Evolutionary conservation across 64 coral and sea anemone genomes (phyloP), one percentile per base, ranked within the genome.

Genomic region (Actinia equina): DNA sequence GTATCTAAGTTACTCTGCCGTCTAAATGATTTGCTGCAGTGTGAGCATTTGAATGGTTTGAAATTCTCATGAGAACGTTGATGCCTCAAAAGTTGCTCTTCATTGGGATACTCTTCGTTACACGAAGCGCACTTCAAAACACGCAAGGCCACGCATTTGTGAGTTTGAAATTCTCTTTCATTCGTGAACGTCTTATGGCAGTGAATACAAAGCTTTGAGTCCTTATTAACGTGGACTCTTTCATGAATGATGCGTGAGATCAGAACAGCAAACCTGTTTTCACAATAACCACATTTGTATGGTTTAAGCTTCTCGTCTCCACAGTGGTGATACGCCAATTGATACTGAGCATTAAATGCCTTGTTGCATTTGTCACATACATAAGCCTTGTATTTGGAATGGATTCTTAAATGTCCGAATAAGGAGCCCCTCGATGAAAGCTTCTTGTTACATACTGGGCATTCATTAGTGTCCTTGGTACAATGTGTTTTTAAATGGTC

Each of bases 1-100:
- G 23, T 67, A 23, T 83, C 44, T 22, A 89, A 58, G 27, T 80
- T 82, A 22, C 56, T 67, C 25, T 79, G 78, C 9, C 53, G 20
- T 14, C 18, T 18, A 54, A 89, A 89, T 6, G 88, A 8, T 57
- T 89, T 89, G 3, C 82, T 51, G 43, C 88, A 89, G 11, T 65
- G 43, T 18, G 26, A 10, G 54, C 88, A 89, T 43, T 20, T 43
- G 44, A 69, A 82, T 18, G 13, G 27, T 37, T 69, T 82, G 2
- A 23, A 18, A 61, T 20, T 43, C 59, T 25, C 44, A 67, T 89
- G 87, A 17, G 26, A 63, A 19, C 52, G 45, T 25, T 82, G 20
- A 37, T 89, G 88, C 30, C 13, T 27, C 25, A 23, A 69, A 10
- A 89, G 57, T 23, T 89, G 14, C 43, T 46, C 43, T 65, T 37